Evolutionary conservation across 2,113 vertebrate genomes (phyloP), one percentile per base, ranked within the genome.

Genomic region (Corydoras sp.): DNA sequence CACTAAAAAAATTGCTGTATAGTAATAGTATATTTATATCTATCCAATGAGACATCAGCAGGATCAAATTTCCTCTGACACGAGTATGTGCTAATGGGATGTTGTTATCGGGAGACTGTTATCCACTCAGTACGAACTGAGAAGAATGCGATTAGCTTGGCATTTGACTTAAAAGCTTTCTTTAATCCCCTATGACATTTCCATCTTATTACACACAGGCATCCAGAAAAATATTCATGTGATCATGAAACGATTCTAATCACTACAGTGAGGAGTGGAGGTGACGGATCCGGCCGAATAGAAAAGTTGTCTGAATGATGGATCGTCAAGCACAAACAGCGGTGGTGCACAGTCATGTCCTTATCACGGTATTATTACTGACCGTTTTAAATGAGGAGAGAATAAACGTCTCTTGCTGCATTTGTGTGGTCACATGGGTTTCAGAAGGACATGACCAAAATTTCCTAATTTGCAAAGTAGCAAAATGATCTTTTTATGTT

Each of bases 151-250:
- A 68, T 10, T 4, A 62, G 71, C 50, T 5, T 68, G 32, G 65
- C 50, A 62, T 74, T 62, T 74, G 50, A 62, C 60, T 74, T 56
- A 29, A 74, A 74, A 30, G 56, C 49, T 12, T 31, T 62, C 14
- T 74, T 74, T 74, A 74, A 74, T 74, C 65, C 30, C 31, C 55
- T 14, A 55, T 62, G 65, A 35, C 65, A 60, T 73, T 73, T 72
- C 48, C 31, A 32, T 15, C 29, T 51, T 59, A 66, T 10, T 66
- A 35, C 55, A 51, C 30, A 73, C 14, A 60, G 43, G 24, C 54
- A 35, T 58, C 10, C 14, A 55, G 35, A 48, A 50, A 49, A 18
- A 50, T 65, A 13, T 72, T 10, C 43, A 48, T 62, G n/a, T 30
- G 55, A 66, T 55, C 24, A 43, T 15, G 58, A 62, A 54, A 48